These are phyloP conservation scores for crab-eating macaque (Macaca fascicularis) DNA, from an alignment of 2,113 vertebrate genomes.

Conservation along the genomic window DNA sequence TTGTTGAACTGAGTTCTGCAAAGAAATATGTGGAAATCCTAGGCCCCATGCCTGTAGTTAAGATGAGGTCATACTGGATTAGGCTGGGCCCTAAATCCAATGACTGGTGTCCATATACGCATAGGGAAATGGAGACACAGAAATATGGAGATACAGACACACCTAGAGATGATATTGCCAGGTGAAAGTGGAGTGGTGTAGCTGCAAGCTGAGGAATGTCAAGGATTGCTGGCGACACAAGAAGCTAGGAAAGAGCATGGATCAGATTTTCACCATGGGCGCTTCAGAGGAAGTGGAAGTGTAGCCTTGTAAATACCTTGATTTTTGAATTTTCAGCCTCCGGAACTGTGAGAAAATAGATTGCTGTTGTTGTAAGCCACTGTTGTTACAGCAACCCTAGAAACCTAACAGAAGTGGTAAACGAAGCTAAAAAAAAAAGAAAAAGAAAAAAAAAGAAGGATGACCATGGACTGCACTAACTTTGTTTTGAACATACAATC, in stretches of 20 bases:
- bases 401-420: neutral
- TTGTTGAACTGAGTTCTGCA: neutral
- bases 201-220: neutral
- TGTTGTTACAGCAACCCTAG: neutral
- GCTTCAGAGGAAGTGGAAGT: neutral
- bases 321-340: neutral
- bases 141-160: neutral
- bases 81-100: too few species aligned
- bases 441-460: neutral
- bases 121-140: neutral
- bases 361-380: neutral
- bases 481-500: neutral
- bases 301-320: neutral
- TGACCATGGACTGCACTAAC: neutral
- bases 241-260: neutral
- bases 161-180: neutral
- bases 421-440: neutral
- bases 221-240: neutral
- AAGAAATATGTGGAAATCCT: neutral
- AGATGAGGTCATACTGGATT: neutral
- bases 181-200: neutral
- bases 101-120: rapidly evolving
- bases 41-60: neutral
- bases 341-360: neutral
- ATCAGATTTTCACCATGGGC: neutral